Evolutionary conservation across 2,113 vertebrate genomes (phyloP), one percentile per base, ranked within the genome.

Genomic region (Poeciliopsis occidentalis): DNA sequence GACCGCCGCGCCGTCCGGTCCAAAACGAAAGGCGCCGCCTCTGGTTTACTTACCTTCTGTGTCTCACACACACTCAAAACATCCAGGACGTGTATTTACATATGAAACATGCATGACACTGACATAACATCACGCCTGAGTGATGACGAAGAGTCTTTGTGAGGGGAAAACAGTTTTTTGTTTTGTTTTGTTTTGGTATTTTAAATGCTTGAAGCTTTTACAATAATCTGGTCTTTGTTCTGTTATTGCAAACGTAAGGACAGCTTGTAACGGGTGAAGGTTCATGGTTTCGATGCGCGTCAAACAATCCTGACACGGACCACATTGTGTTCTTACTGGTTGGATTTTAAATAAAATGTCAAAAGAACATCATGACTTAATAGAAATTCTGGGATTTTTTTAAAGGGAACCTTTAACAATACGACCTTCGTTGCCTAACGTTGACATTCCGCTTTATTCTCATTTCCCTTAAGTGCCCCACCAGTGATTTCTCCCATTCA

Each of bases 91-190:
- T 82, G 85, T 83, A 87, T 73, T 76, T 76, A 67, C 81, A 39
- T 84, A 87, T 86, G 83, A 91, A 90, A 88, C 80, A 89, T 92
- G 89, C 85, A 91, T 88, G 87, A 66, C 65, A 44, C 86, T 84
- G 89, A 68, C 70, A 67, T 88, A 89, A 86, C 77, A 13, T 0
- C 7, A 30, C 7, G 70, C 30, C 61, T 64, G 69, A 57, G 61
- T 60, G 37, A 44, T 51, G 31, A 62, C 57, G 3, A 19, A 66
- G 44, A 0, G 8, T 64, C 64, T 29, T 65, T 8, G 60, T 44
- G 54, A 57, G 72, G 69, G 78, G 78, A 64, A 79, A 88, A 83
- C 69, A 31, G 39, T 41, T 41, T 41, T 13, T 41, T 41, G 39
- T 41, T 41, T 8, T 71, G 62, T 60, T 77, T 57, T 19, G 34